A percentile compares a stretch with the other conserved stretches of the same genome.
Evolutionary conservation across 2,113 vertebrate genomes (phyloP).

Genomic region (Zosterops hypoxanthus): DNA sequence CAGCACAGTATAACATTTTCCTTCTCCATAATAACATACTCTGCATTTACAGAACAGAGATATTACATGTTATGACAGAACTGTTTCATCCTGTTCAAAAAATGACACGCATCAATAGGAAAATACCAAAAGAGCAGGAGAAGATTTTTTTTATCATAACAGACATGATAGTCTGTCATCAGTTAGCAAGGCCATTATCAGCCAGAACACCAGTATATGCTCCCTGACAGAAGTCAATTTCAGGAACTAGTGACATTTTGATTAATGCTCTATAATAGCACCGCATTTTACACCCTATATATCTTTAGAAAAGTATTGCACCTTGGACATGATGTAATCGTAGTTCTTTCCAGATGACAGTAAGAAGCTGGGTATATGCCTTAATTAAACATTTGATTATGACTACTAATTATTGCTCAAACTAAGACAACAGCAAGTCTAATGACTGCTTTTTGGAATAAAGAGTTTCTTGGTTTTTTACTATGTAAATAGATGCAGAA

Average conservation of each 20-base stretch:
- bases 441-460: not conserved
- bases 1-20: not conserved
- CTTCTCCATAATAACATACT: not conserved
- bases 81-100: not conserved
- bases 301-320: not conserved
- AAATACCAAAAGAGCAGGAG: conserved; percentile 2
- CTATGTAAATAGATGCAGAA: not conserved
- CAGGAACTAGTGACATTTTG: not conserved
- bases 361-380: not conserved
- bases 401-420: not conserved
- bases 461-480: not conserved
- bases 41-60: not conserved
- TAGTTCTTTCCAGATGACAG: not conserved
- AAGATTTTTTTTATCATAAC: conserved; percentile 41
- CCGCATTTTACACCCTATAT: not conserved
- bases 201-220: not conserved
- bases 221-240: conserved; percentile 39
- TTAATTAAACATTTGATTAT: not conserved
- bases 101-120: not conserved
- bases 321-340: not conserved
- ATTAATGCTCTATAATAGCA: not conserved
- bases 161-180: not conserved
- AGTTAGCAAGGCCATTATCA: conserved; percentile 49
- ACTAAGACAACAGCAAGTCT: not conserved
- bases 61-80: not conserved